Percentiles rank a stretch among this genome's conserved stretches.
phyloP scores from a whole-genome alignment of 2,113 vertebrate genomes.

The Neogobius melanostomus region DNA sequence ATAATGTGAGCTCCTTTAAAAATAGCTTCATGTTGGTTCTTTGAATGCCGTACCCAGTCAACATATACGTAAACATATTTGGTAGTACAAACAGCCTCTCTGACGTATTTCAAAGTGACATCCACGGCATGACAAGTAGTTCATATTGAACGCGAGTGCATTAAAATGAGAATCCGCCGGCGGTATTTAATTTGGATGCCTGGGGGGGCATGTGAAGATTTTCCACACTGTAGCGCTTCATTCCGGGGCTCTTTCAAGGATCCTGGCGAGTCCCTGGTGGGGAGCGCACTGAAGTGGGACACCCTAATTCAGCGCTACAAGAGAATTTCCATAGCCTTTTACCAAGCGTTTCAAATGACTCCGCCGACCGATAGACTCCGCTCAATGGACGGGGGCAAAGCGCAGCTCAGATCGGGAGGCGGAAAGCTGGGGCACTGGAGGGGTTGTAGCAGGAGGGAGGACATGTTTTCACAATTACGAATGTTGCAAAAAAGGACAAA shows the following conservation, averaged over 20 bases:
- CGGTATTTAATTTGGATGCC: constrained; percentile 25
- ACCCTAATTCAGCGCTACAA: constrained; percentile 27
- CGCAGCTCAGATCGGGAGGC: background rate
- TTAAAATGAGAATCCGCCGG: constrained; percentile 29
- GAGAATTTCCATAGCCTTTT: constrained; percentile 32
- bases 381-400: background rate
- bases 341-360: constrained; percentile 12
- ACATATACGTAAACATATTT: background rate
- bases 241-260: constrained; percentile 27
- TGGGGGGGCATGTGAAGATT: constrained; percentile 28
- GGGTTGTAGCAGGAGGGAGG: background rate
- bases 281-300: constrained; percentile 5
- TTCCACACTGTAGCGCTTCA: constrained; percentile 25
- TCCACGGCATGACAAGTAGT: constrained; percentile 15
- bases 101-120: background rate
- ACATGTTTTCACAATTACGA: background rate
- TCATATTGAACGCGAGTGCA: constrained; percentile 10
- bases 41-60: too few species aligned
- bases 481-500: background rate
- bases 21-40: too few species aligned
- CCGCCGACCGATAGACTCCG: background rate
- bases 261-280: constrained; percentile 3
- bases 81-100: background rate
- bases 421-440: background rate
- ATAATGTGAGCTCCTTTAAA: too few species aligned